These are phyloP conservation scores for Lapara coniferarum DNA, from an alignment of 2,888 invertebrate genomes.

Conservation along the genomic window DNA sequence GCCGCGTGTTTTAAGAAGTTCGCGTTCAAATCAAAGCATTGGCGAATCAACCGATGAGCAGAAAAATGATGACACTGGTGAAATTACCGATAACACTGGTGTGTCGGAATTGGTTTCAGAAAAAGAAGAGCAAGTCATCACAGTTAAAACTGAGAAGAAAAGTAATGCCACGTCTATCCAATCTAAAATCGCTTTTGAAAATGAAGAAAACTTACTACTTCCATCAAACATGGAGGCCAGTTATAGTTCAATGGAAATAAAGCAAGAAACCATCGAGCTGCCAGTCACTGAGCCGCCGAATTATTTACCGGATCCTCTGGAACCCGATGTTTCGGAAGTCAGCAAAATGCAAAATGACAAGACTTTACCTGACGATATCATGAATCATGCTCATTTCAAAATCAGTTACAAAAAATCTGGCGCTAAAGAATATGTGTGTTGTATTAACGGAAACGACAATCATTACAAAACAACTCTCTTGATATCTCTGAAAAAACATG, in stretches of 20 bases:
- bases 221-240: not conserved
- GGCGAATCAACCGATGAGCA: constrained; percentile 44
- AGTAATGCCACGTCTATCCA: constrained; percentile 44
- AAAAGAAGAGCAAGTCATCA: constrained; percentile 10
- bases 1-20: constrained; percentile 51
- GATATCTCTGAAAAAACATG: constrained; percentile 76
- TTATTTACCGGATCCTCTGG: constrained; percentile 23
- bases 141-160: constrained; percentile 28
- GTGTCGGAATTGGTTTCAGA: not conserved
- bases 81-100: constrained; percentile 41
- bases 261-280: constrained; percentile 27
- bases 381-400: constrained; percentile 68
- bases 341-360: constrained; percentile 14
- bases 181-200: constrained; percentile 69
- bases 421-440: constrained; percentile 70
- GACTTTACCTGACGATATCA: constrained; percentile 42
- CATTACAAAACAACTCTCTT: constrained; percentile 71
- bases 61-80: constrained; percentile 34
- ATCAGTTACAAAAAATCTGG: constrained; percentile 55
- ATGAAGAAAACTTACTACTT: constrained; percentile 44
- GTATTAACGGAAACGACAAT: constrained; percentile 62
- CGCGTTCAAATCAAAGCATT: constrained; percentile 50
- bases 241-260: constrained; percentile 20
- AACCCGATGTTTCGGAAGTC: constrained; percentile 22
- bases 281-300: constrained; percentile 5